Evolutionary conservation across 2,797 vertebrate species (phyloP), one percentile per base, ranked within the genome.

Genomic region (Catamblyrhynchus diadema): DNA sequence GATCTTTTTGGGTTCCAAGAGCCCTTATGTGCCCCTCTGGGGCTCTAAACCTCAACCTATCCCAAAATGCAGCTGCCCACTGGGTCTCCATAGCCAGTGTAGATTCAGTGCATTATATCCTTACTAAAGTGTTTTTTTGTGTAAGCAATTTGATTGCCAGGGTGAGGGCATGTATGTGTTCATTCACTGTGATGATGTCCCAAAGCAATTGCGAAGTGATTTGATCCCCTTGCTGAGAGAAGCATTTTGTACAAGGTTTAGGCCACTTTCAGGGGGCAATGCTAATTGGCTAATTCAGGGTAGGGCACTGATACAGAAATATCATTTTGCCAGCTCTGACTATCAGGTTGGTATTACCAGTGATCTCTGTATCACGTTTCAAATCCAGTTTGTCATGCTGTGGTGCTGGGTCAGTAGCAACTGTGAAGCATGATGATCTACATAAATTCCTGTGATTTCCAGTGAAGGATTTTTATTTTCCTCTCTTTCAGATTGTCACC

Each of bases 1-100:
- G 78, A 70, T 92, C 77, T 25, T 89, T 91, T 93, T 62, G 39
- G 66, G 11, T 93, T 95, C 80, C 80, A 70, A 65, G 79, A 82
- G 37, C 59, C 44, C 89, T 91, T 93, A 65, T 0, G 9, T 83
- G 48, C 72, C 77, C n/a, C 75, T 75, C 13, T 73, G 66, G 33
- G 48, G 32, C 53, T 60, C 20, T 94, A 91, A 96, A 86, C 56
- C 21, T 87, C 72, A 81, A 1, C 47, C 47, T 72, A 59, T 70
- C 82, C 91, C 70, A 73, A 93, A 91, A 79, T 35, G 33, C 22
- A 90, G 25, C 44, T 88, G 62, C 47, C 44, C 20, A 22, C 56
- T 86, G 73, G 37, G 56, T 41, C 11, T 78, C 44, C 74, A 51
- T 30, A 65, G 59, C 59, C 33, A 35, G 51, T 16, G 53, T 21